These are phyloP conservation scores for Eupleurogrammus muticus DNA, from an alignment of 2,797 vertebrate species.

Conservation along the genomic window DNA sequence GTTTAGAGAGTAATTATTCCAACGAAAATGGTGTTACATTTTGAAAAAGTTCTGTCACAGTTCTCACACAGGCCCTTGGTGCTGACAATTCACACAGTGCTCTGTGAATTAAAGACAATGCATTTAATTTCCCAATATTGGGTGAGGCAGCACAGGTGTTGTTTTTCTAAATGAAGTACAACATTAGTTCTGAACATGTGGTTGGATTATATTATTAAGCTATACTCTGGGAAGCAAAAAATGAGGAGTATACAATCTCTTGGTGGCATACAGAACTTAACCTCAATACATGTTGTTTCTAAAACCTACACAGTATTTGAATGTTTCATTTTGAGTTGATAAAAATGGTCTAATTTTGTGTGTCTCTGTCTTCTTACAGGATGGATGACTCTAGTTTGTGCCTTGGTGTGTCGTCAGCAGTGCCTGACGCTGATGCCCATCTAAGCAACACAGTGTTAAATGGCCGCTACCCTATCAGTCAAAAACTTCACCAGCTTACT, in stretches of 20 bases:
- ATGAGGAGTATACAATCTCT: not conserved
- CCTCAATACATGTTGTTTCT: not conserved
- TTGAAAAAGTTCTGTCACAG: slow-evolving; percentile 82
- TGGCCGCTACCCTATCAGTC: slow-evolving; percentile 99
- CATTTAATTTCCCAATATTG: slow-evolving; percentile 48
- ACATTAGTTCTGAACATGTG: slow-evolving; percentile 22
- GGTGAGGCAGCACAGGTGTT: slow-evolving; percentile 27
- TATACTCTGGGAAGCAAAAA: slow-evolving; percentile 8
- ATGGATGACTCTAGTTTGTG: slow-evolving; percentile 99
- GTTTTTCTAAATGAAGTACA: slow-evolving; percentile 28
- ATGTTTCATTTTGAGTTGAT: not conserved
- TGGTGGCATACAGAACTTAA: not conserved
- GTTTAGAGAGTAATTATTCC: slow-evolving; percentile 87
- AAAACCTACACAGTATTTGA: not conserved
- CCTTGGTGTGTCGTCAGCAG: slow-evolving; percentile 97
- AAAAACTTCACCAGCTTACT: slow-evolving; percentile 98
- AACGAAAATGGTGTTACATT: slow-evolving; percentile 83
- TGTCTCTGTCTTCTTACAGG: slow-evolving; percentile 67
- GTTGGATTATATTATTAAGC: slow-evolving; percentile 5
- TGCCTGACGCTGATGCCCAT: slow-evolving; percentile 92
- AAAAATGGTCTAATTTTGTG: not conserved
- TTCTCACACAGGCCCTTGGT: slow-evolving; percentile 60
- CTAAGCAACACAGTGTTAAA: slow-evolving; percentile 96
- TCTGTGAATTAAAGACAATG: slow-evolving; percentile 71
- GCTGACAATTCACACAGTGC: slow-evolving; percentile 64